Evolutionary conservation across 2,888 invertebrate species (phyloP).

Genomic region (Therioaphis trifolii): DNA sequence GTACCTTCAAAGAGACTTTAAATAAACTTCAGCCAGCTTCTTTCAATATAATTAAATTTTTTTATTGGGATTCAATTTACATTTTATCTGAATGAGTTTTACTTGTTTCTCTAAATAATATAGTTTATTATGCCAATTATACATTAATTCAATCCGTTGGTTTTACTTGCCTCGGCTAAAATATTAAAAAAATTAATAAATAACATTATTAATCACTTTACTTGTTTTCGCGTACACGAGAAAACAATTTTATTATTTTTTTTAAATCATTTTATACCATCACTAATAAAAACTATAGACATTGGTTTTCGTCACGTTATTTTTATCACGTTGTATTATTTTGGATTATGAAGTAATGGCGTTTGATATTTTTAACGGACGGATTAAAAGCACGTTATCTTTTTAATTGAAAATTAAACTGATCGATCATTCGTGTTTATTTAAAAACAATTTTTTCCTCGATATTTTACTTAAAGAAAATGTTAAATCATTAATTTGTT

Average conservation of each 20-base stretch:
- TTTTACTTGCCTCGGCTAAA: background rate
- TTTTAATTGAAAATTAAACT: conserved; percentile 35
- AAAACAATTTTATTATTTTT: too few relatives aligned
- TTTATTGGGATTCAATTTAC: conserved; percentile 49
- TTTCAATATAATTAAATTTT: conserved; percentile 48
- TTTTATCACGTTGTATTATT: too few relatives aligned
- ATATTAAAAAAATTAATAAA: too few relatives aligned
- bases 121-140: conserved; percentile 42
- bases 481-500: too few relatives aligned
- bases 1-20: conserved; percentile 46
- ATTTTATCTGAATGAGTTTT: conserved; percentile 34
- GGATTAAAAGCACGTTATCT: background rate
- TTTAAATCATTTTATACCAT: too few relatives aligned
- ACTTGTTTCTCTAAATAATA: conserved; percentile 45
- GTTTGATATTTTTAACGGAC: too few relatives aligned
- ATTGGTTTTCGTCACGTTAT: too few relatives aligned
- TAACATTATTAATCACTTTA: too few relatives aligned
- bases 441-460: too few relatives aligned
- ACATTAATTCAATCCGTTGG: conserved; percentile 1
- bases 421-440: background rate
- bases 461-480: too few relatives aligned
- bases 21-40: conserved; percentile 35
- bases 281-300: too few relatives aligned
- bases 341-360: too few relatives aligned
- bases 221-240: background rate